Evolutionary conservation across 2,113 vertebrate species (phyloP), one percentile per base, ranked within the genome.

Genomic region (Passer domesticus): DNA sequence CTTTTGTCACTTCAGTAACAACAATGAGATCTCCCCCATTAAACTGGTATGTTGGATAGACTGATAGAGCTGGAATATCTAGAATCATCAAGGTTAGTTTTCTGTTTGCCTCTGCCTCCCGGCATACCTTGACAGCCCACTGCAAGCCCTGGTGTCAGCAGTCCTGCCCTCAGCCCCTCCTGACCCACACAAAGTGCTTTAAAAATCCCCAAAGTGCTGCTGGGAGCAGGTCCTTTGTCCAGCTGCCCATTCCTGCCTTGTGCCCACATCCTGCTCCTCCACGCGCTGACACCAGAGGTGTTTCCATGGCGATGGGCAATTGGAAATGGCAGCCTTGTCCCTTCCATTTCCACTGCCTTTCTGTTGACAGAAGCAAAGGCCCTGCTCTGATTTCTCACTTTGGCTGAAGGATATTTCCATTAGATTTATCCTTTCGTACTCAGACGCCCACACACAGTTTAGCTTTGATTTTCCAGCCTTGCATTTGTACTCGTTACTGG

Each of bases 291-390:
- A 88, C 30, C 0, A 89, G 64, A 81, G 88, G 78, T 46, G 96
- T 98, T 96, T 94, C 97, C 97, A 97, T 97, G 95, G 97, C 35
- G 6, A 98, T 97, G 86, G 97, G 97, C 97, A 95, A 18, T 62
- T 63, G 93, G 85, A 94, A 97, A 94, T 46, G 87, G 96, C 96
- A 94, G 95, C 64, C 13, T 44, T 8, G 24, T 87, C 84, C 96
- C 89, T 92, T 94, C 95, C 53, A 77, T 97, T 95, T 94, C 79
- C 74, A 3, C 88, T 5, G 44, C 5, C 10, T 86, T 87, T 92
- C 93, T 96, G 93, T 77, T 90, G 94, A 95, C 95, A 91, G 92
- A 94, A 90, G 87, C 76, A 83, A 95, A 97, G 96, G 94, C 93
- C 94, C 83, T 21, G 68, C 87, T 97, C 90, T 60, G 92, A 80